Percentiles rank a stretch among this genome's conserved stretches.
Evolutionary conservation across 2,888 invertebrate species (phyloP).

Genomic region (Arctia plantaginis): DNA sequence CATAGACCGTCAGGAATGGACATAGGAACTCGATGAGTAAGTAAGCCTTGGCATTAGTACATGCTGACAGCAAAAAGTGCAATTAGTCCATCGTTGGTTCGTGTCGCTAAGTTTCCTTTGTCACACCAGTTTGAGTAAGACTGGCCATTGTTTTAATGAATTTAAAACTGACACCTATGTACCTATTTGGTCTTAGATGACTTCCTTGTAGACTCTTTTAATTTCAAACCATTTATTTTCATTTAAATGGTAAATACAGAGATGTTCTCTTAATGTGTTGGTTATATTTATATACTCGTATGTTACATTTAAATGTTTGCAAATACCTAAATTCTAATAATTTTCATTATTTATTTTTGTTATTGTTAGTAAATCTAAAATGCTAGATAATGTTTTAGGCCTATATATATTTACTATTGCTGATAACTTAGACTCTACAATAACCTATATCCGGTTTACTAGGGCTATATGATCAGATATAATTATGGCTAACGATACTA

Average conservation of each 20-base stretch:
- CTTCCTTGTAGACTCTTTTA: slow-evolving; percentile 40
- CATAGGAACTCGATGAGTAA: slow-evolving; percentile 83
- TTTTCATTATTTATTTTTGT: background rate
- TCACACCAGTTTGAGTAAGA: slow-evolving; percentile 73
- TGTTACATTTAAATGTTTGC: background rate
- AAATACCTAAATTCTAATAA: background rate
- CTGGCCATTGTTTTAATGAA: slow-evolving; percentile 81
- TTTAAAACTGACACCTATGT: slow-evolving; percentile 71
- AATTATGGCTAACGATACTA: slow-evolving; percentile 59
- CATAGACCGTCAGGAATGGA: slow-evolving; percentile 79
- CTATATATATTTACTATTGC: background rate
- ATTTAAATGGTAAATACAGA: background rate
- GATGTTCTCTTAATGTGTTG: background rate
- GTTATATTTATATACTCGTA: background rate
- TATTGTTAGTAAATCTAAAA: background rate
- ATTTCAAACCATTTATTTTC: slow-evolving; percentile 27
- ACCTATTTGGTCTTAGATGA: slow-evolving; percentile 48
- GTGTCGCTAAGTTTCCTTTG: slow-evolving; percentile 79
- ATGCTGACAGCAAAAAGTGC: slow-evolving; percentile 78
- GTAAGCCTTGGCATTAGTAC: slow-evolving; percentile 82
- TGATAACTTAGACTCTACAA: background rate
- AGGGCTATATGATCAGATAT: slow-evolving; percentile 48
- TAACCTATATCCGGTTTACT: slow-evolving; percentile 15
- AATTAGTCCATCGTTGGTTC: slow-evolving; percentile 78
- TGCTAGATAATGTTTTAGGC: background rate